These are phyloP conservation scores for Penaeus chinensis DNA, from an alignment of 1,140 invertebrate species.

Conservation along the genomic window DNA sequence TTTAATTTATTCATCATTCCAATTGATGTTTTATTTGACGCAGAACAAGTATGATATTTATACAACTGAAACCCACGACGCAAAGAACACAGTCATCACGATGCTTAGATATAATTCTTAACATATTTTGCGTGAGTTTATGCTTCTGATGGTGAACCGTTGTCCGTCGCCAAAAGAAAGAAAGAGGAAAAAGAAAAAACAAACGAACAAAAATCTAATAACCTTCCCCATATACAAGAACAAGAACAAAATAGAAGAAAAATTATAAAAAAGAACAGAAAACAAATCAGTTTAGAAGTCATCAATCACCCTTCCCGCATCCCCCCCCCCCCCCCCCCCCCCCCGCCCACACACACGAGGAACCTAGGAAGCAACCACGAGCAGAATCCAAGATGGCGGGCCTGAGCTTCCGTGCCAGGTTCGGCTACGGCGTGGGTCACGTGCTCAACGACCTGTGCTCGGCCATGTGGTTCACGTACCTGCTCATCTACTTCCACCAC, in stretches of 20 bases:
- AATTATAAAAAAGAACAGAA: background rate
- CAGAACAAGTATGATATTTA: too few relatives aligned
- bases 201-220: background rate
- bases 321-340: background rate
- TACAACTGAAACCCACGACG: too few relatives aligned
- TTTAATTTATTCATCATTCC: too few relatives aligned
- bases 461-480: conserved; percentile 97
- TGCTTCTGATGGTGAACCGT: too few relatives aligned
- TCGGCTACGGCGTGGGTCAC: conserved; percentile 80
- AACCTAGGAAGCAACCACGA: background rate
- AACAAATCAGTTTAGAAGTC: background rate
- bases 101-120: too few relatives aligned
- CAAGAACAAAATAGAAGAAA: background rate
- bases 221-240: background rate
- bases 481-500: conserved; percentile 91
- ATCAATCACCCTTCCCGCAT: background rate
- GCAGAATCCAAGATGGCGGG: conserved; percentile 17
- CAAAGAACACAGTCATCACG: too few relatives aligned
- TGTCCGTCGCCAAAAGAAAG: too few relatives aligned
- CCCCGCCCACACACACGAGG: background rate
- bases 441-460: conserved; percentile 95
- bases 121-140: too few relatives aligned
- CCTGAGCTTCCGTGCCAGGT: conserved; percentile 51
- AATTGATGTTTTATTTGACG: too few relatives aligned
- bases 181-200: too few relatives aligned